These are phyloP conservation scores for Oxyteleia sp. DNA, from an alignment of 2,888 invertebrate species.

Conservation along the genomic window DNA sequence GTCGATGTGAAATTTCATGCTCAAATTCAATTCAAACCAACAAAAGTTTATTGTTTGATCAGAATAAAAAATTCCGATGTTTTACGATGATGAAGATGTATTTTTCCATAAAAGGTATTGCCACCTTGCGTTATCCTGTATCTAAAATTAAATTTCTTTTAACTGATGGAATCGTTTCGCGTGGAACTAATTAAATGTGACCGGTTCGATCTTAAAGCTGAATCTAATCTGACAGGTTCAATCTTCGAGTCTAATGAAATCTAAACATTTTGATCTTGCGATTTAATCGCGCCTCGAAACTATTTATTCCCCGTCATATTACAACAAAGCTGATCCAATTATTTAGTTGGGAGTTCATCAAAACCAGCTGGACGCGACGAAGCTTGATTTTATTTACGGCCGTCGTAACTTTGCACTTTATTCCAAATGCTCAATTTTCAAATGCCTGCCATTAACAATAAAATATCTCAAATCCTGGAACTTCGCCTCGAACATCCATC, in stretches of 20 bases:
- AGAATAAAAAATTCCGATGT: too few species aligned
- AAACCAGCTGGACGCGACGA: too few species aligned
- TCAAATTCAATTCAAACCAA: too few species aligned
- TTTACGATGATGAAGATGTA: too few species aligned
- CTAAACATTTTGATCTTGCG: conserved; percentile 61
- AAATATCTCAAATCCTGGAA: conserved; percentile 36
- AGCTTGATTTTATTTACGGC: conserved; percentile 34
- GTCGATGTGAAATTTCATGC: too few species aligned
- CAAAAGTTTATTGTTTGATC: too few species aligned
- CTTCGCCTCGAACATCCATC: conserved; percentile 30
- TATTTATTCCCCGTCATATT: conserved; percentile 32
- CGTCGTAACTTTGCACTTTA: conserved; percentile 34
- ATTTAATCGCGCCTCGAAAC: conserved; percentile 39
- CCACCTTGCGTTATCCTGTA: conserved; percentile 25
- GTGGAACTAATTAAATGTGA: conserved; percentile 62
- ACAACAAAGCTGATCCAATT: conserved; percentile 38
- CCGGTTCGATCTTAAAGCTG: conserved; percentile 54
- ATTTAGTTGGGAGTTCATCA: conserved; percentile 40
- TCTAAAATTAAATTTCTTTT: conserved; percentile 52
- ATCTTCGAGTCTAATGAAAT: conserved; percentile 55
- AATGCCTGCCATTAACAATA: conserved; percentile 38
- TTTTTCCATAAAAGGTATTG: too few species aligned
- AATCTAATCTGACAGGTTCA: conserved; percentile 55
- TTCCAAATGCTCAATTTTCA: too few species aligned
- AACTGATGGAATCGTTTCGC: conserved; percentile 50